Evolutionary conservation across 2,797 vertebrate genomes (phyloP), one percentile per base, ranked within the genome.

Genomic region (Neomorphus geoffroyi): DNA sequence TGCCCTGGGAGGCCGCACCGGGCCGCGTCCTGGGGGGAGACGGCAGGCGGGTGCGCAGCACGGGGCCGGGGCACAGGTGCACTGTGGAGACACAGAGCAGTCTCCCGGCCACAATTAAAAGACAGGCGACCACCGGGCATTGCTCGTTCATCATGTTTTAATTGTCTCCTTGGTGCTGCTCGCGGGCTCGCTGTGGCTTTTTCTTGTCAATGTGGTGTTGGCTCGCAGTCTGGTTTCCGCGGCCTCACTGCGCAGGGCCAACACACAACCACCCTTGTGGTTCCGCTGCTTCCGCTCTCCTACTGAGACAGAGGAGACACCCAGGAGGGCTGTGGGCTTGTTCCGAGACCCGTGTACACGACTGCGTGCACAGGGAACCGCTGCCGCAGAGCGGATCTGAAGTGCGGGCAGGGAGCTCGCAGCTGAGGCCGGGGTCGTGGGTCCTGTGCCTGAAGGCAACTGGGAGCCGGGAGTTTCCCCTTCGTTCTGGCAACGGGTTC

Each of bases 381-480:
- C 9, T 6, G 46, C 18, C 23, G 26, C 14, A 10, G 13, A 24
- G 35, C 1, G 1, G 35, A 33, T 22, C 17, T 28, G 27, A 21
- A 24, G 7, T 4, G 7, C 61, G 1, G 0, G 7, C 0, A 6
- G 10, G 1, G 35, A 50, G 10, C 22, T 57, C 12, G 16, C n/a
- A 18, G 18, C 12, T 12, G 7, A 16, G 30, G 33, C n/a, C n/a
- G n/a, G n/a, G n/a, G n/a, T n/a, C n/a, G n/a, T n/a, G n/a, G 3
- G 58, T 37, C 11, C 32, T 10, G 30, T 35, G 2, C 0, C 17
- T 3, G 41, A 4, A 60, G 28, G 3, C 30, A 0, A 0, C 8
- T 6, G 18, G 51, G 11, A 13, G 39, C 6, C 16, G 0, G 43
- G 14, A 73, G 23, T 0, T 30, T 9, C 18, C n/a, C 39, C 18